Base-by-base conservation (phyloP, 2,113 vertebrate genomes). In the Spea bombifrons region DNA sequence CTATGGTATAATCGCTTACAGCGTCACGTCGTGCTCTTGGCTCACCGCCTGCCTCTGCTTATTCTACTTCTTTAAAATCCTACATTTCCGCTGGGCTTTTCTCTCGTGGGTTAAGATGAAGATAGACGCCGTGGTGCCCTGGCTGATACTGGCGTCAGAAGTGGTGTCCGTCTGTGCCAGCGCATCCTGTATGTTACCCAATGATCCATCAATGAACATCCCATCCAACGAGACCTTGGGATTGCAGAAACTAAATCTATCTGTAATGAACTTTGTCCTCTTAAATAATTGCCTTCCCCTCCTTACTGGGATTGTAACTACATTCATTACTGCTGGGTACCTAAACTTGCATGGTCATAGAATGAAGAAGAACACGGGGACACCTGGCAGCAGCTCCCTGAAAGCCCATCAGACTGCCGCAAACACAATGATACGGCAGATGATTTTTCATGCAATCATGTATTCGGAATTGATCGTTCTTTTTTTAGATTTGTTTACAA, bases 31-130 rank as follows among this genome's bases (percentile, higher is more conserved):
- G 7, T 66, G 65, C n/a, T 55, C 64, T 0, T 76, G 75, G 75
- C 75, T 76, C n/a, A 68, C 49, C 45, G 17, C 50, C 12, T 43
- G 65, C 16, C 75, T 76, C 8, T 68, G 75, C 13, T 67, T 76
- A 30, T 76, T 68, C 52, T 76, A 68, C 44, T 76, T 67, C 3
- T 10, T 76, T 9, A 76, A 76, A 50, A 67, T 76, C 9, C 52
- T n/a, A 8, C 45, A 17, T 8, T 46, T 76, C 7, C 57, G n/a
- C 30, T 13, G 8, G 4, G 15, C 8, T 9, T 16, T 8, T 46
- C 15, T 76, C 4, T 7, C 66, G 4, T 17, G 43, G 65, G 43
- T 68, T 4, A 76, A 76, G 52, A 7, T 16, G 5, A 68, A 55
- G 44, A 68, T 76, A 4, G 15, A 53, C 13, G 7, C 43, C 3